Conservation (phyloP, 2,113 vertebrate species). For the Aptenodytes patagonicus region DNA sequence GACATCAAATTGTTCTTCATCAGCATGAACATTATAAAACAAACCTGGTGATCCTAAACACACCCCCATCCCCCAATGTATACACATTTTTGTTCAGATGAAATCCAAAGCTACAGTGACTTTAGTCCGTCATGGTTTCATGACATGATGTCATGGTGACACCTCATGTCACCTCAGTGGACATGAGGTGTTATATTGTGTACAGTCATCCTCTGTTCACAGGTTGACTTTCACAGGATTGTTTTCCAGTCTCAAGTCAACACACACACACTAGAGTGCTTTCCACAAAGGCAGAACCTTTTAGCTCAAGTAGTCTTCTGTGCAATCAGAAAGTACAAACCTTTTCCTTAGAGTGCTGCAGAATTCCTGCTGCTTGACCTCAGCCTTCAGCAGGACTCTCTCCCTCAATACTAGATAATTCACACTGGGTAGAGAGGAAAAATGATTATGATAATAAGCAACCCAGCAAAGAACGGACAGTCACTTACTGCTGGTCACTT, state of each 20-base stretch:
- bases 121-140: background rate
- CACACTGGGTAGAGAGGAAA: background rate
- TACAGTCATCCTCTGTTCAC: background rate
- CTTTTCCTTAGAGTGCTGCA: background rate
- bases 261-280: background rate
- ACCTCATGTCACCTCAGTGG: background rate
- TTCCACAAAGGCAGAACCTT: background rate
- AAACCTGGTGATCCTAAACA: background rate
- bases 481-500: background rate
- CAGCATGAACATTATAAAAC: background rate
- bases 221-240: background rate
- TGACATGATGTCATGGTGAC: no score
- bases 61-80: accelerated
- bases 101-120: background rate
- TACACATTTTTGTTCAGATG: background rate
- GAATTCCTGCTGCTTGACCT: background rate
- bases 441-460: background rate
- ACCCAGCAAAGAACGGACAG: background rate
- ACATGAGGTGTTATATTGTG: background rate
- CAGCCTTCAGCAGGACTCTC: background rate
- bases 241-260: background rate
- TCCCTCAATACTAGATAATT: background rate
- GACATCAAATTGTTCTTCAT: background rate
- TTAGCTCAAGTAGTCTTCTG: background rate
- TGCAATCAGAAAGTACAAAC: background rate